phyloP scores from a whole-genome alignment of 2,113 vertebrate species.

The Saccopteryx bilineata region DNA sequence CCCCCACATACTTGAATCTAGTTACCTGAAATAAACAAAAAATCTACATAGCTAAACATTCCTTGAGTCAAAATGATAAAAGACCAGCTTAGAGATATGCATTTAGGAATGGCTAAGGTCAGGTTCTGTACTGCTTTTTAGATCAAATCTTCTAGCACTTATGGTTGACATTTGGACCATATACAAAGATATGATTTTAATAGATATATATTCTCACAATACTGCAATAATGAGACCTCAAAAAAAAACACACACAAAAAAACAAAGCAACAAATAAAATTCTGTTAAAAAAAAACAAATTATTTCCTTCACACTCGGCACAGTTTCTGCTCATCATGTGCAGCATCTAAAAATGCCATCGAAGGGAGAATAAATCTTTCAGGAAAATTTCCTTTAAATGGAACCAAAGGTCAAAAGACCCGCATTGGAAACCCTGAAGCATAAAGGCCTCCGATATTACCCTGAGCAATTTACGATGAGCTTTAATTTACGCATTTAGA shows the following conservation, averaged over 20 bases:
- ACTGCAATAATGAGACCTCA: not conserved
- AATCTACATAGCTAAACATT: not conserved
- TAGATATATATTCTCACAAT: not conserved
- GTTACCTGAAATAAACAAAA: not conserved
- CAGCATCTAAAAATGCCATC: conserved; percentile 63
- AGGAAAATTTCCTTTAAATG: conserved; percentile 73
- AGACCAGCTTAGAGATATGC: not conserved
- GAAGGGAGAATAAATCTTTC: conserved; percentile 60
- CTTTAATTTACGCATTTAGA: conserved; percentile 77
- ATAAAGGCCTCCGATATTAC: conserved; percentile 69
- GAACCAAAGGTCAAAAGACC: conserved; percentile 74
- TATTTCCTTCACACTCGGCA: not conserved
- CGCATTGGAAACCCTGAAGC: not conserved
- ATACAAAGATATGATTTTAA: not conserved
- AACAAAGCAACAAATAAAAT: not conserved
- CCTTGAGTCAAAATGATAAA: conserved; percentile 39
- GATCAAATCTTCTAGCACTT: not conserved
- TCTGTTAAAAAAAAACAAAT: conserved; percentile 45
- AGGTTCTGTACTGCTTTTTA: not conserved
- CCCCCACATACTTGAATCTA: not conserved
- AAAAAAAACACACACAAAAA: not conserved
- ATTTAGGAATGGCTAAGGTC: conserved; percentile 25
- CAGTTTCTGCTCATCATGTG: conserved; percentile 22
- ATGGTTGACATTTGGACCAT: conserved; percentile 7
- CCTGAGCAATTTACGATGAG: conserved; percentile 71